Percentiles rank a stretch among this genome's conserved stretches.
Evolutionary conservation across 2,888 invertebrate species (phyloP).

Genomic region (Perizoma affinitatum): DNA sequence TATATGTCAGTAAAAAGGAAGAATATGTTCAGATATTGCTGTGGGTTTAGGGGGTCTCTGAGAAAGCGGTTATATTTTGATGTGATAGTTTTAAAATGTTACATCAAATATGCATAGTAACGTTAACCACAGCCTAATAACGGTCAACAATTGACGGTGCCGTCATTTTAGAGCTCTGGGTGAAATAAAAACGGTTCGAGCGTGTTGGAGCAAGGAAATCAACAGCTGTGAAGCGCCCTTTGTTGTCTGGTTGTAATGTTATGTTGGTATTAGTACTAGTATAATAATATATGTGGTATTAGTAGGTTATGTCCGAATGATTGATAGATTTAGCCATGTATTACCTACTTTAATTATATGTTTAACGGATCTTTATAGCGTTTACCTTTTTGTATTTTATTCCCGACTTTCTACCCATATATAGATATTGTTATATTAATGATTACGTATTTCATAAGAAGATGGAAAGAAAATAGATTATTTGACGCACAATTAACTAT

Average conservation of each 20-base stretch:
- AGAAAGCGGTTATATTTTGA: too few species aligned
- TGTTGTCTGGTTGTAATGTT: slow-evolving; percentile 15
- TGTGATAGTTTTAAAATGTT: too few species aligned
- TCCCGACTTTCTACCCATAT: too few species aligned
- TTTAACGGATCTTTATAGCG: too few species aligned
- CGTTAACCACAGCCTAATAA: background rate
- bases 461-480: too few species aligned
- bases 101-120: background rate
- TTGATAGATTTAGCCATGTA: slow-evolving; percentile 1
- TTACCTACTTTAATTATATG: background rate
- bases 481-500: too few species aligned
- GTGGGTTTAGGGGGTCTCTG: too few species aligned
- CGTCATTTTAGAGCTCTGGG: background rate
- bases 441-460: too few species aligned
- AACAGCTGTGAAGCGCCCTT: slow-evolving; percentile 13
- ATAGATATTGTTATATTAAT: too few species aligned
- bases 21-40: slow-evolving; percentile 10
- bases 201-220: slow-evolving; percentile 13
- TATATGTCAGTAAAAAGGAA: slow-evolving; percentile 16
- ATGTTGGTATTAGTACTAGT: background rate
- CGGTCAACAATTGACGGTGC: background rate
- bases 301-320: background rate
- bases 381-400: too few species aligned
- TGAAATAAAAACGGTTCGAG: slow-evolving; percentile 8
- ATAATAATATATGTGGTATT: too few species aligned